These are phyloP conservation scores for Acromyrmex charruanus DNA, from an alignment of 1,140 invertebrate genomes.

Conservation along the genomic window DNA sequence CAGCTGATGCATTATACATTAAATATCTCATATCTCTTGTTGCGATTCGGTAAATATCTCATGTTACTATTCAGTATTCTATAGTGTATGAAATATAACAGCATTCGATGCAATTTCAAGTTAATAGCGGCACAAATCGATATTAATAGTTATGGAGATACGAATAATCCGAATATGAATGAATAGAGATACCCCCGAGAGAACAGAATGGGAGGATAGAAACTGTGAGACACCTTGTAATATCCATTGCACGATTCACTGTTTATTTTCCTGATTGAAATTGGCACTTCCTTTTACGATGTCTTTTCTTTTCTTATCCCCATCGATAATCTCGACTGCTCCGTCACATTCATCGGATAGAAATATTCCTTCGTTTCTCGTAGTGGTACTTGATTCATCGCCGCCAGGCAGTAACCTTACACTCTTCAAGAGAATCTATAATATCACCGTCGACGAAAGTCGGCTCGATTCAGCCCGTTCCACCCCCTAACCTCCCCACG, in stretches of 20 bases:
- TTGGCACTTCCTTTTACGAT: background rate
- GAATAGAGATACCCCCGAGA: constrained; percentile 4
- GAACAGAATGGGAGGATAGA: background rate
- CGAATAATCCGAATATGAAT: constrained; percentile 23
- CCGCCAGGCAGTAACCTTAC: constrained; percentile 17
- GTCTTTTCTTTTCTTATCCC: constrained; percentile 10
- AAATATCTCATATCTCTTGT: constrained; percentile 24
- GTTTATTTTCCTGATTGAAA: constrained; percentile 48
- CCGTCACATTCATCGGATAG: constrained; percentile 23
- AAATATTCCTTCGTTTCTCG: constrained; percentile 55
- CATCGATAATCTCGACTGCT: constrained; percentile 46
- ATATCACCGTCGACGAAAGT: constrained; percentile 63
- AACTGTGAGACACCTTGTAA: background rate
- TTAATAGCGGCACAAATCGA: constrained; percentile 26
- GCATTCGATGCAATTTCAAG: background rate
- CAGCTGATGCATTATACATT: constrained; percentile 17
- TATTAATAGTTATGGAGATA: constrained; percentile 3
- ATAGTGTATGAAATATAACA: constrained; percentile 1
- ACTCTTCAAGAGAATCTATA: constrained; percentile 67
- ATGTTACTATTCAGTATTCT: constrained; percentile 1
- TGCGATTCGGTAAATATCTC: constrained; percentile 15
- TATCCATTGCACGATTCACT: background rate
- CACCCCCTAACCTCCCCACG: constrained; percentile 23
- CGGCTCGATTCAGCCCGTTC: constrained; percentile 22
- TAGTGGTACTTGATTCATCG: constrained; percentile 64